Base-by-base conservation (phyloP, 2,888 invertebrate genomes). In the Polyploca ridens region DNA sequence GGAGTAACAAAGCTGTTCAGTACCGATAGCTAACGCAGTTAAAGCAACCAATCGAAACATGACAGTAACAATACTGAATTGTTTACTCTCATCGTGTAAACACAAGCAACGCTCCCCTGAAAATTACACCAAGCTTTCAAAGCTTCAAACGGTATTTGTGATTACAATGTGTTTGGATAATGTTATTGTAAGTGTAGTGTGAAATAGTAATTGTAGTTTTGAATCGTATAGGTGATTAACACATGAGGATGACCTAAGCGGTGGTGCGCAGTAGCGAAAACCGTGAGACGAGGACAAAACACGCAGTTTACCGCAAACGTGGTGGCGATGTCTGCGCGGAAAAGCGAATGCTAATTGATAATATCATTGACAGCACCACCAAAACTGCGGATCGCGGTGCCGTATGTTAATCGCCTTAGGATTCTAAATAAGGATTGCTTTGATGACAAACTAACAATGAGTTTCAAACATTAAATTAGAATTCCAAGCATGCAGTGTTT, bases 41-140 rank as follows among this genome's bases (percentile, higher is more conserved):
- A 19, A 16, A 10, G 3, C n/a, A 54, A 19, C 54, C 19, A 19
- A 54, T 54, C 41, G 41, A 3, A 13, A 41, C 13, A 41, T 13
- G 4, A 46, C 13, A 0, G 14, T 10, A 49, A 16, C 49, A 16
- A n/a, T 49, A 16, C 10, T 54, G 3, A 16, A 54, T 61, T 61
- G 27, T 61, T 61, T 61, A 61, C 61, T 27, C 8, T 41, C 49
- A 57, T 57, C 33, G 38, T 13, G 38, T 49, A 41, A 46, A 16
- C 35, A 41, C 58, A 38, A 16, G 38, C 38, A 44, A 41, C 41
- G 57, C 19, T 7, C 16, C 16, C 49, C 19, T 19, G 19, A 54
- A 16, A 54, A 54, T 3, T 19, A 19, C 54, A 54, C 54, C 54
- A 54, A 54, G 54, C 54, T 19, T 19, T 54, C 10, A 54, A 54